A percentile compares a stretch with the other conserved stretches of the same genome.
These are phyloP conservation scores for Akabosia matsudoensis DNA, from an alignment of 1,140 invertebrate species.

Conservation along the genomic window DNA sequence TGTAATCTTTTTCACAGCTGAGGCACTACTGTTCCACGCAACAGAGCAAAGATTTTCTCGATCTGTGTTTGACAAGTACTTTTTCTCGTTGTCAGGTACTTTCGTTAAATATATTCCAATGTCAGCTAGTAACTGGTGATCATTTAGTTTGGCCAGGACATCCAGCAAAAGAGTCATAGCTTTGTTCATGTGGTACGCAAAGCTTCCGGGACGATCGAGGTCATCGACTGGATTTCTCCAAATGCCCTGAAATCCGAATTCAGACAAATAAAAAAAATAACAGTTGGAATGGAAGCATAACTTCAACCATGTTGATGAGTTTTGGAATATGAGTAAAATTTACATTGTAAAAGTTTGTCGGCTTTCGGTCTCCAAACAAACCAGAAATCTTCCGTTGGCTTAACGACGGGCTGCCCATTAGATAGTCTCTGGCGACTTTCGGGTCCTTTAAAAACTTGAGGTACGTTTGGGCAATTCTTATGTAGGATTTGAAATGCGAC, in stretches of 20 bases:
- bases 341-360: constrained; percentile 84
- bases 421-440: constrained; percentile 65
- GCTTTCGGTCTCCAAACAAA: constrained; percentile 78
- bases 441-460: constrained; percentile 66
- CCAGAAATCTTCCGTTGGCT: constrained; percentile 65
- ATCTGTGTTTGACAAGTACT: constrained; percentile 76
- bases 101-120: constrained; percentile 72
- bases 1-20: constrained; percentile 51
- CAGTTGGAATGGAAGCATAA: not conserved
- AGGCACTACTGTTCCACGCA: constrained; percentile 66
- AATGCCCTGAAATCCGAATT: constrained; percentile 74
- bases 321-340: too few relatives aligned
- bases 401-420: constrained; percentile 61
- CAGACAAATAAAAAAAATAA: too few relatives aligned
- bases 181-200: constrained; percentile 84
- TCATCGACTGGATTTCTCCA: constrained; percentile 87
- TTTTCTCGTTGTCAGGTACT: constrained; percentile 76
- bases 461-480: constrained; percentile 79
- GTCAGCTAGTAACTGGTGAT: constrained; percentile 75
- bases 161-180: constrained; percentile 76
- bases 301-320: not conserved
- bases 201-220: constrained; percentile 85
- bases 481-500: constrained; percentile 89
- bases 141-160: constrained; percentile 71
- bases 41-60: constrained; percentile 70